Percentiles rank a stretch among this genome's conserved stretches.
phyloP scores from a whole-genome alignment of 2,888 invertebrate species.

The Ophion ellenae region DNA sequence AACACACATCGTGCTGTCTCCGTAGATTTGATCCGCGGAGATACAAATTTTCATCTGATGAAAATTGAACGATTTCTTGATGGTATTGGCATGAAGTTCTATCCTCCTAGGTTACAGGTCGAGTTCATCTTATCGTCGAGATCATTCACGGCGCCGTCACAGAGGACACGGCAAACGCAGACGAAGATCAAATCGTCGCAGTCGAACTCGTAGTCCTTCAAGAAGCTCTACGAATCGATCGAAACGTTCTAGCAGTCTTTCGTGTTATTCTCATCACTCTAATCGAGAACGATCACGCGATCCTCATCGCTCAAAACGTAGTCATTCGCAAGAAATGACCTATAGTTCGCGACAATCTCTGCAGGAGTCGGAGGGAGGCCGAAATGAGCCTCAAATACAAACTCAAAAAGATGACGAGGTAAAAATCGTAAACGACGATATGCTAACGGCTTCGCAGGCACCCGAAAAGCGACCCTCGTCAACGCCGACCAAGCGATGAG shows the following conservation, averaged over 20 bases:
- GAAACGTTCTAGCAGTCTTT: conserved; percentile 7
- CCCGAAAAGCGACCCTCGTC: too few species aligned
- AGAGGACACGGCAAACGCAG: conserved; percentile 4
- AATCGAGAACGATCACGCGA: conserved; percentile 8
- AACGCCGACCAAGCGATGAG: too few species aligned
- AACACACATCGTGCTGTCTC: conserved; percentile 18
- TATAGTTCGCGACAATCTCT: neutral
- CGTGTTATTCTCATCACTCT: conserved; percentile 25
- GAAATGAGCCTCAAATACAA: too few species aligned
- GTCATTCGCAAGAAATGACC: conserved; percentile 17
- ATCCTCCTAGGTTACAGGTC: conserved; percentile 24
- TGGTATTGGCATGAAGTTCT: neutral
- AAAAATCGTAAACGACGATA: too few species aligned
- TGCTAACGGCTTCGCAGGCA: too few species aligned
- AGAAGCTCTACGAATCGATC: conserved; percentile 18
- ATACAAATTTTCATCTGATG: conserved; percentile 30
- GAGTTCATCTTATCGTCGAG: conserved; percentile 15
- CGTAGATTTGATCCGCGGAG: conserved; percentile 20
- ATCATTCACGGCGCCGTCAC: conserved; percentile 25
- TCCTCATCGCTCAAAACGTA: conserved; percentile 7
- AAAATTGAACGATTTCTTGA: conserved; percentile 14
- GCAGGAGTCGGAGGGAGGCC: too few species aligned
- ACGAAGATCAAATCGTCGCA: conserved; percentile 10
- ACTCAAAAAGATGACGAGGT: too few species aligned
- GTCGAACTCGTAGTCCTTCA: conserved; percentile 24